phyloP scores from a whole-genome alignment of 2,888 invertebrate genomes.

The Tribolium freemani region DNA sequence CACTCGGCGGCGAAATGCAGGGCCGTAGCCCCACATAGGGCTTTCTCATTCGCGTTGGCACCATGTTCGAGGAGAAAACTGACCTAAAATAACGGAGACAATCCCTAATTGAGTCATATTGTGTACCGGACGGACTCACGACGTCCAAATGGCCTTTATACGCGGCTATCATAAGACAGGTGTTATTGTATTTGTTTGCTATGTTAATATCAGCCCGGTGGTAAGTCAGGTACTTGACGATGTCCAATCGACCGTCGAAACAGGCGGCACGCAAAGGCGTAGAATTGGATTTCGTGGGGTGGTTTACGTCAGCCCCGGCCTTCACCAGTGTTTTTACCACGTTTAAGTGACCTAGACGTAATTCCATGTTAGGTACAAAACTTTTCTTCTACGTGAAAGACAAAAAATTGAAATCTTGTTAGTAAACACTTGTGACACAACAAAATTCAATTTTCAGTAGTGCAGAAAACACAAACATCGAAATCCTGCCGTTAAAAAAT shows the following conservation, averaged over 20 bases:
- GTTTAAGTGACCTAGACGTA: slow-evolving; percentile 74
- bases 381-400: no score
- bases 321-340: slow-evolving; percentile 84
- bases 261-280: slow-evolving; percentile 94
- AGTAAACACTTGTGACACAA: no score
- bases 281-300: slow-evolving; percentile 89
- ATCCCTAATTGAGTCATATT: background rate
- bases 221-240: slow-evolving; percentile 88
- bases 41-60: slow-evolving; percentile 85
- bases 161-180: slow-evolving; percentile 92
- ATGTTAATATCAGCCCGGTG: slow-evolving; percentile 89
- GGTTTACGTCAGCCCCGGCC: slow-evolving; percentile 90
- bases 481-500: no score
- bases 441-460: no score
- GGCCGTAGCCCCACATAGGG: slow-evolving; percentile 91
- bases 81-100: slow-evolving; percentile 71
- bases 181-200: slow-evolving; percentile 92
- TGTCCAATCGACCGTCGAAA: slow-evolving; percentile 90
- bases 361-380: background rate
- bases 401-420: no score
- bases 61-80: slow-evolving; percentile 83
- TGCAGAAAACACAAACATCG: background rate
- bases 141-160: slow-evolving; percentile 90
- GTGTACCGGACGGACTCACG: slow-evolving; percentile 71
- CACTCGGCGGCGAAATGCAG: slow-evolving; percentile 93